Evolutionary conservation across 2,888 invertebrate species (phyloP).

Genomic region (Sialis fuliginosa): DNA sequence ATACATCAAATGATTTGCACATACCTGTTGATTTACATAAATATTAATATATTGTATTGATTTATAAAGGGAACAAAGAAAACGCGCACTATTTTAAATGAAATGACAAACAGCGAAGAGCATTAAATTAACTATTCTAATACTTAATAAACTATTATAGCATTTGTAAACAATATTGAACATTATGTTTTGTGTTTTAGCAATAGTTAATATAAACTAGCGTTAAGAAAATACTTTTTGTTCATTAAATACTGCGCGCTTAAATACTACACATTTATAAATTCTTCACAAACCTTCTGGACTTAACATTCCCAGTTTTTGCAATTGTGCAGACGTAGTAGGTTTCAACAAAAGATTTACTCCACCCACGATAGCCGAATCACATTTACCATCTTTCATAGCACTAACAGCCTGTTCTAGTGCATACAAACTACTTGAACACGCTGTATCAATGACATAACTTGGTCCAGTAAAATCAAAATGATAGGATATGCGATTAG

Average conservation of each 20-base stretch:
- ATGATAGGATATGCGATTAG: slow-evolving; percentile 80
- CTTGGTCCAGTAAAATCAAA: slow-evolving; percentile 80
- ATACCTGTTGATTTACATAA: slow-evolving; percentile 15
- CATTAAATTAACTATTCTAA: no score
- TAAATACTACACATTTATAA: no score
- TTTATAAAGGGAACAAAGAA: no score
- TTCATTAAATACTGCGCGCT: no score
- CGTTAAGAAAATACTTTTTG: no score
- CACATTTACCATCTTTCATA: slow-evolving; percentile 63
- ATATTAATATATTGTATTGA: no score
- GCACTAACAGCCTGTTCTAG: slow-evolving; percentile 68
- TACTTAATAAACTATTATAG: no score
- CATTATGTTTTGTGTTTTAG: no score
- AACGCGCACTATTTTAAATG: no score
- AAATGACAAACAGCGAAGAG: no score
- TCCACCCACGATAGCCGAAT: slow-evolving; percentile 79
- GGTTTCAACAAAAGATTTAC: slow-evolving; percentile 75
- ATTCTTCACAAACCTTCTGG: slow-evolving; percentile 39
- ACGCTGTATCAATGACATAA: slow-evolving; percentile 79
- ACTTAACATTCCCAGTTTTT: slow-evolving; percentile 49
- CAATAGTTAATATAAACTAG: no score
- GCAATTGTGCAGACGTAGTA: slow-evolving; percentile 72
- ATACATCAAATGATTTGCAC: slow-evolving; percentile 73
- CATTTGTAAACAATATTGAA: no score
- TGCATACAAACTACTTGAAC: slow-evolving; percentile 79